Conservation (phyloP, 2,113 vertebrate species). For the Cephalophus harveyi region DNA sequence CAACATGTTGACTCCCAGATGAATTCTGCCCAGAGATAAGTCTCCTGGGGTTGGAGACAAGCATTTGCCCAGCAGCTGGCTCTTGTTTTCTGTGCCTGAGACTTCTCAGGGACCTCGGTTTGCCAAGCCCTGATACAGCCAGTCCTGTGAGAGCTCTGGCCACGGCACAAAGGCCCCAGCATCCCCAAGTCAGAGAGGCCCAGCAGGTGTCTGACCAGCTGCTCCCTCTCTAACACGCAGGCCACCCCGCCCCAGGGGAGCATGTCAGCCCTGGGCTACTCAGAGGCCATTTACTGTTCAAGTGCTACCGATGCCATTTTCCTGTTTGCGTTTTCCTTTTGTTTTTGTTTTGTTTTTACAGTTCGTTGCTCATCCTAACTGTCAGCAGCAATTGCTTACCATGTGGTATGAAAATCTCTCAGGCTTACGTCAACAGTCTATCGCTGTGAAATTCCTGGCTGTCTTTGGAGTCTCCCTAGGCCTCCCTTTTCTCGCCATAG, state of each 20-base stretch:
- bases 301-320: constrained; percentile 66
- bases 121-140: background rate
- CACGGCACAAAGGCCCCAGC: background rate
- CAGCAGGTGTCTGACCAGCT: background rate
- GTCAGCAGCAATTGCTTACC: constrained; percentile 96
- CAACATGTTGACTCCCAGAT: background rate
- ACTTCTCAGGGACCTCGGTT: background rate
- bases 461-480: constrained; percentile 95
- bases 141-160: background rate
- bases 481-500: constrained; percentile 94
- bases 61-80: background rate
- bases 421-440: constrained; percentile 94
- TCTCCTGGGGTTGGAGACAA: background rate
- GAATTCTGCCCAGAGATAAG: background rate
- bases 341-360: constrained; percentile 78
- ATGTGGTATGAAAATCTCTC: constrained; percentile 99
- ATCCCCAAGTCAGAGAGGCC: background rate
- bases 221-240: background rate
- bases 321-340: constrained; percentile 62
- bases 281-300: constrained; percentile 26
- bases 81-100: background rate
- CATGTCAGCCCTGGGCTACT: background rate
- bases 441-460: constrained; percentile 95
- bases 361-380: constrained; percentile 99
- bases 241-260: background rate